These are phyloP conservation scores for Eutrigla gurnardus DNA, from an alignment of 2,797 vertebrate genomes.

Conservation along the genomic window DNA sequence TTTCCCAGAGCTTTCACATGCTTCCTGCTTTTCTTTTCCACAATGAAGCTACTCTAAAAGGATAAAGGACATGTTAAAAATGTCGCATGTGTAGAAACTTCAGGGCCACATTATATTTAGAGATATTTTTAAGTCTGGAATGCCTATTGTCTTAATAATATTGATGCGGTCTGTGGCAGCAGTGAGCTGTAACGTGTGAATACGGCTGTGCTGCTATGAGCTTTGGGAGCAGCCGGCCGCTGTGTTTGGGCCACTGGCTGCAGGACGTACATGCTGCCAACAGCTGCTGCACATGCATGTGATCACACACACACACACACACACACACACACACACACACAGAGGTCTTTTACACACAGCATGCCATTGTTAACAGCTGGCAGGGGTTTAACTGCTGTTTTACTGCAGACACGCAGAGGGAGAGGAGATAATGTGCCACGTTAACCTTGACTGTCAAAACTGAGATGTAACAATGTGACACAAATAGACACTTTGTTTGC, in stretches of 20 bases:
- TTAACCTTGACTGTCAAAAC: conserved; percentile 68
- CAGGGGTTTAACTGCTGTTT: conserved; percentile 72
- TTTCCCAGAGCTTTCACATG: background rate
- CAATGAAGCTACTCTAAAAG: background rate
- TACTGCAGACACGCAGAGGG: conserved; percentile 63
- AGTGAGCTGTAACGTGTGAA: conserved; percentile 46
- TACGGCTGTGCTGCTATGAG: conserved; percentile 34
- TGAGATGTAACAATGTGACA: conserved; percentile 55
- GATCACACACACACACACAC: conserved; percentile 46
- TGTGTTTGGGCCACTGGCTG: conserved; percentile 43
- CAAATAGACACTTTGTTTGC: conserved; percentile 52
- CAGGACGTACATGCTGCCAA: conserved; percentile 41
- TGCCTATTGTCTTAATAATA: conserved; percentile 23
- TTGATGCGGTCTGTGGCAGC: conserved; percentile 20
- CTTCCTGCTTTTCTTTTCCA: background rate
- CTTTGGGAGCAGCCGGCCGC: conserved; percentile 52
- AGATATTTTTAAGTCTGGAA: conserved; percentile 19
- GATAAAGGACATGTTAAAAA: background rate
- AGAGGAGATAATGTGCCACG: conserved; percentile 57
- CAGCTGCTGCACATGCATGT: conserved; percentile 70
- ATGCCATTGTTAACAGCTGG: conserved; percentile 80
- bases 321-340: conserved; percentile 48
- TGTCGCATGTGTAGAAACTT: background rate
- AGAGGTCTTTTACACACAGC: conserved; percentile 65
- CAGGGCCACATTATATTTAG: background rate